phyloP scores from a whole-genome alignment of 1,140 invertebrate species.

The Bombus difficillimus region DNA sequence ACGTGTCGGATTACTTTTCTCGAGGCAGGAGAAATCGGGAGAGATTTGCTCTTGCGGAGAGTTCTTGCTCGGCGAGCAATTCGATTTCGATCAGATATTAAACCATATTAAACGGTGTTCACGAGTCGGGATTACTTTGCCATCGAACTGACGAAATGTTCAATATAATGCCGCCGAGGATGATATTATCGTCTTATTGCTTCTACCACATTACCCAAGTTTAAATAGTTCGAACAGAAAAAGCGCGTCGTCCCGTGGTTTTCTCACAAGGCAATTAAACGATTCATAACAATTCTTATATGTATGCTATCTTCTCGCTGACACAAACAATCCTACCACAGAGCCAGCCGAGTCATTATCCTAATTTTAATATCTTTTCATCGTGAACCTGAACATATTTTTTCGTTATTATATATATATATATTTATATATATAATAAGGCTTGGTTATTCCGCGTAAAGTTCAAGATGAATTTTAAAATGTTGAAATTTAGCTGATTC shows the following conservation, averaged over 20 bases:
- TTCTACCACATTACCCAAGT: neutral
- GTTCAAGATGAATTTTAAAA: too few species aligned
- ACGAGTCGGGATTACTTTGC: neutral
- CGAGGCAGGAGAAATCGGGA: neutral
- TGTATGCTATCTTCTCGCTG: too few species aligned
- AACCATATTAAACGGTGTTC: constrained; percentile 23
- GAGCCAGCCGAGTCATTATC: too few species aligned
- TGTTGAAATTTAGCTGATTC: too few species aligned
- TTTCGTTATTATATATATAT: too few species aligned
- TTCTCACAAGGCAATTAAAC: neutral
- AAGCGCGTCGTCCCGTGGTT: neutral
- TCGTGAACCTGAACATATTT: too few species aligned
- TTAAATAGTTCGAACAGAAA: neutral
- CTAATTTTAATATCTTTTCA: too few species aligned
- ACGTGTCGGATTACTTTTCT: neutral
- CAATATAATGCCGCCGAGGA: neutral
- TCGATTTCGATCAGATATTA: constrained; percentile 20
- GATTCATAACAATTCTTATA: too few species aligned
- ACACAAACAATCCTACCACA: too few species aligned
- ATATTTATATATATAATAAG: too few species aligned
- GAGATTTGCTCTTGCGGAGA: neutral
- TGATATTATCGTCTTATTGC: neutral
- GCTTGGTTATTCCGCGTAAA: too few species aligned
- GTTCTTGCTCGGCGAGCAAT: constrained; percentile 35
- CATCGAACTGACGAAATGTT: constrained; percentile 4